Evolutionary conservation across 1,140 invertebrate genomes (phyloP).

Genomic region (Drosophila azteca): DNA sequence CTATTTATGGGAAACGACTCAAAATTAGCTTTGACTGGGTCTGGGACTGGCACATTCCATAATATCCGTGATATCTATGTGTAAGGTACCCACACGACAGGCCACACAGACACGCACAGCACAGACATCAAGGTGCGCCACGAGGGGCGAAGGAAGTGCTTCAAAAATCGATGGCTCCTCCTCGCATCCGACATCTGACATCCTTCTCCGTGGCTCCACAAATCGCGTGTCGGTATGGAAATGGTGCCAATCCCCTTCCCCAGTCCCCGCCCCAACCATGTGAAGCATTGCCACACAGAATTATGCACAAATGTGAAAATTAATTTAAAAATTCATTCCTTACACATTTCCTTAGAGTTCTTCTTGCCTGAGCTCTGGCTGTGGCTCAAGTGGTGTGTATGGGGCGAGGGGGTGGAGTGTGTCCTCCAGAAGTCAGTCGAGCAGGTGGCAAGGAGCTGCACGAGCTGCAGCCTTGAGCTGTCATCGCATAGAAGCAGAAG

Average conservation of each 20-base stretch:
- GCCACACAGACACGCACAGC: conserved; percentile 28
- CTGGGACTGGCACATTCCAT: conserved; percentile 13
- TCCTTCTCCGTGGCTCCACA: conserved; percentile 19
- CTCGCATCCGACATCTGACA: conserved; percentile 8
- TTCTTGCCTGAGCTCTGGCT: too few relatives aligned
- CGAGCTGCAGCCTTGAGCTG: not conserved
- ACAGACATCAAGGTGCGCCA: conserved; percentile 29
- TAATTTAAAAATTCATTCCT: conserved; percentile 19
- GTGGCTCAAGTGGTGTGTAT: too few relatives aligned
- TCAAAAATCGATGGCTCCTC: conserved; percentile 35
- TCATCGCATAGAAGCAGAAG: conserved; percentile 1
- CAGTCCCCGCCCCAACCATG: not conserved
- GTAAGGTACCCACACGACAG: conserved; percentile 13
- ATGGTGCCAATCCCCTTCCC: conserved; percentile 29
- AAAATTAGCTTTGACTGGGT: conserved; percentile 33
- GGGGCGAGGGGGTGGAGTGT: too few relatives aligned
- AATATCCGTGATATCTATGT: conserved; percentile 2
- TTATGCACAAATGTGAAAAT: conserved; percentile 20
- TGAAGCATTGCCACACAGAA: not conserved
- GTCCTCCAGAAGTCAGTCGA: too few relatives aligned
- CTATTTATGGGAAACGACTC: conserved; percentile 32
- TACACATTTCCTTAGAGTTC: too few relatives aligned
- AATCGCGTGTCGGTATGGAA: conserved; percentile 48
- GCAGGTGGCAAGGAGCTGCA: too few relatives aligned
- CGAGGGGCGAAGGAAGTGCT: conserved; percentile 8